Percentiles rank a stretch among this genome's conserved stretches.
Conservation (phyloP, 2,113 vertebrate genomes). For the Sapajus apella region DNA sequence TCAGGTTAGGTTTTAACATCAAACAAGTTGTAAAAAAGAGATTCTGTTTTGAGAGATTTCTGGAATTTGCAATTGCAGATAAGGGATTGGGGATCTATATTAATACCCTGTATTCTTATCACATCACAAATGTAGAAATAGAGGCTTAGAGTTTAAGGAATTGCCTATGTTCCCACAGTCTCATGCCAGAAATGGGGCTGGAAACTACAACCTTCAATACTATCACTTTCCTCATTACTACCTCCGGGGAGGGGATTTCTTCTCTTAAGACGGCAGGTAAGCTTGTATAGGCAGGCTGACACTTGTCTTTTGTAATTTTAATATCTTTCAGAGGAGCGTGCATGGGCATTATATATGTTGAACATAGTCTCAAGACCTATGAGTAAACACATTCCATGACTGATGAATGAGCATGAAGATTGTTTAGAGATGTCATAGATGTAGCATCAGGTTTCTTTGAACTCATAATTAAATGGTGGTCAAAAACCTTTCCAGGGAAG, state of each 20-base stretch:
- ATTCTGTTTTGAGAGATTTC: slow-evolving; percentile 53
- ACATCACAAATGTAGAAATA: slow-evolving; percentile 34
- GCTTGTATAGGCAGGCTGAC: not conserved
- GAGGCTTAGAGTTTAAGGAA: slow-evolving; percentile 45
- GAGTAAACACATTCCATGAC: not conserved
- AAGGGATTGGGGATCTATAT: slow-evolving; percentile 42
- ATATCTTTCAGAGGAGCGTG: not conserved
- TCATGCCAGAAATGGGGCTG: not conserved
- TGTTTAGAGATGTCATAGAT: not conserved
- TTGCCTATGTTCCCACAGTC: slow-evolving; percentile 58
- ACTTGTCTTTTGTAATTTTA: not conserved
- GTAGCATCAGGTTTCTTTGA: not conserved
- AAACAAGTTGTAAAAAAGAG: slow-evolving; percentile 41
- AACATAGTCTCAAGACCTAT: not conserved
- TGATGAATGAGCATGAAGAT: not conserved
- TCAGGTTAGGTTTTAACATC: slow-evolving; percentile 65
- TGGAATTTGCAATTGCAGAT: slow-evolving; percentile 70
- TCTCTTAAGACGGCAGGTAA: not conserved
- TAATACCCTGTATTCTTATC: slow-evolving; percentile 56
- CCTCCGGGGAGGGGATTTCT: not conserved
- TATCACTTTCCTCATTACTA: not conserved
- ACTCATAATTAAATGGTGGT: not conserved
- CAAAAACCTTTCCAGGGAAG: not conserved
- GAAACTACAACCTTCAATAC: not conserved
- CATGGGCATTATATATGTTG: not conserved